phyloP scores from a whole-genome alignment of 2,113 vertebrate species.

The Eretmochelys imbricata region DNA sequence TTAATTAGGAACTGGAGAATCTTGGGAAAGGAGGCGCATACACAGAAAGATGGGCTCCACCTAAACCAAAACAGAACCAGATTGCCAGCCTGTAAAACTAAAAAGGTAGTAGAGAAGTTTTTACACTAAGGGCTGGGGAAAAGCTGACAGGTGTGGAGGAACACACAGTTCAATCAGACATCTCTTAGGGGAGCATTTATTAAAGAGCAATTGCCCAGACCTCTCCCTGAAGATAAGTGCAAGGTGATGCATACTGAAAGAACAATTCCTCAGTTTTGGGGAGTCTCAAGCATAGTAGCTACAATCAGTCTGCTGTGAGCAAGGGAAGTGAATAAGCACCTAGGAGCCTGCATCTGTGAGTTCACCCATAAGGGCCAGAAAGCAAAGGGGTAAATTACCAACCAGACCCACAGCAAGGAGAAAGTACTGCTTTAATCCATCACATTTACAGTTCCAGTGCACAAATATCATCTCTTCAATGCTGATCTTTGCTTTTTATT shows the following conservation, averaged over 20 bases:
- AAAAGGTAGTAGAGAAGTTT: neutral
- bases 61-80: neutral
- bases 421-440: neutral
- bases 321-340: no score
- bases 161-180: neutral
- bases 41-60: neutral
- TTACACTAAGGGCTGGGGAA: no score
- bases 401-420: neutral
- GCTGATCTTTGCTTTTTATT: neutral
- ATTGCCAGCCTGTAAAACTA: neutral
- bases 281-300: neutral
- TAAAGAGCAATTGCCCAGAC: neutral
- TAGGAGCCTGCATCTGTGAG: no score
- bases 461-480: neutral
- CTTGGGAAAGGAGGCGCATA: neutral
- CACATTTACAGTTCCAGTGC: no score
- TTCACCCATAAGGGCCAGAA: no score
- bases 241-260: neutral
- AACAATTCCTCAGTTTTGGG: neutral
- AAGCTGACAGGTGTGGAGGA: neutral
- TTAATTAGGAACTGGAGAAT: neutral
- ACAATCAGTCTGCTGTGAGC: no score
- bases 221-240: neutral
- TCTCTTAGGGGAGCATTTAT: neutral
- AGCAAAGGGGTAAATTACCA: neutral